phyloP scores from a whole-genome alignment of 2,888 invertebrate species.

The Acanthacorydalis orientalis region DNA sequence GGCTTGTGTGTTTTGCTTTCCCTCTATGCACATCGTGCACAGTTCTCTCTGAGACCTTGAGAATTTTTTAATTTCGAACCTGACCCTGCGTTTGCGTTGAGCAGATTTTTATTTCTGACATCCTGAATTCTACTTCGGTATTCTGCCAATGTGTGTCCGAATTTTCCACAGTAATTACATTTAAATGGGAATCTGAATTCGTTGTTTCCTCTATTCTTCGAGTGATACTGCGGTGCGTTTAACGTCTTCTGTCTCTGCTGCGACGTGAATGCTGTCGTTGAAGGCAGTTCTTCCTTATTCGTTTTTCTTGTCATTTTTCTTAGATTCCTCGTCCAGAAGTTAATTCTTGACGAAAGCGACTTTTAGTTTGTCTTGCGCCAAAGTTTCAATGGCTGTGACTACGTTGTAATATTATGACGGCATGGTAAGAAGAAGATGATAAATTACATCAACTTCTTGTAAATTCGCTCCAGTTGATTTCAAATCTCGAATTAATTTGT shows the following conservation, averaged over 20 bases:
- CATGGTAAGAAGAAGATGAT: conserved; percentile 12
- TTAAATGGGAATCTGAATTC: too few species aligned
- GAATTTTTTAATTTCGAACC: neutral
- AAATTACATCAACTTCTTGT: neutral
- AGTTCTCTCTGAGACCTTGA: too few species aligned
- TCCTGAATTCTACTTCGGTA: too few species aligned
- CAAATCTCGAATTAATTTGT: too few species aligned
- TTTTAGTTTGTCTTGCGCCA: neutral
- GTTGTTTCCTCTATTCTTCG: too few species aligned
- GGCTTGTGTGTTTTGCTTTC: too few species aligned
- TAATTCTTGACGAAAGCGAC: neutral
- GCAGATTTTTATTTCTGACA: too few species aligned
- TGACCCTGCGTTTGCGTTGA: neutral
- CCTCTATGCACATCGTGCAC: too few species aligned
- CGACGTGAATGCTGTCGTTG: neutral
- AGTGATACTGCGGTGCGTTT: too few species aligned
- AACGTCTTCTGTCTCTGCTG: too few species aligned
- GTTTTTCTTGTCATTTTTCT: neutral
- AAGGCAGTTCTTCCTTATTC: neutral
- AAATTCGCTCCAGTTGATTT: too few species aligned
- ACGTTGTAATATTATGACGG: conserved; percentile 10
- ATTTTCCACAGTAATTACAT: neutral
- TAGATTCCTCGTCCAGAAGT: neutral
- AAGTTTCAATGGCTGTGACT: conserved; percentile 10
- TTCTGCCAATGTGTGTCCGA: neutral